Evolutionary conservation across 2,113 vertebrate genomes (phyloP).

Genomic region (Erythrolamprus reginae): DNA sequence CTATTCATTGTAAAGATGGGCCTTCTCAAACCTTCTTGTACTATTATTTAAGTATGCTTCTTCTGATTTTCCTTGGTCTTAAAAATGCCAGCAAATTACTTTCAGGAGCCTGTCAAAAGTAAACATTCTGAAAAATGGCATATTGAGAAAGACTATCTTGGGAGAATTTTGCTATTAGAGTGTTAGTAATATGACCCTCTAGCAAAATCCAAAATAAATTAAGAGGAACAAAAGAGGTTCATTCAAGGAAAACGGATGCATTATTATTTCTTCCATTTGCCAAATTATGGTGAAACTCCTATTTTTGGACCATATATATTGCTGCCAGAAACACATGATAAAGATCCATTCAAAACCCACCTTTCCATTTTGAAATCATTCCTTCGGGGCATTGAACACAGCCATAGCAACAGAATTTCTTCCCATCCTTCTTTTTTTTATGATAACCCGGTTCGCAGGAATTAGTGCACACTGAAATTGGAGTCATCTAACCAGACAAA

Average conservation of each 20-base stretch:
- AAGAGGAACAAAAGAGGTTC: neutral
- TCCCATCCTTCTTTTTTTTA: neutral
- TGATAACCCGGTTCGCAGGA: neutral
- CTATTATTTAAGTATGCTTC: neutral
- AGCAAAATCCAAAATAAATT: neutral
- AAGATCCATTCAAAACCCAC: neutral
- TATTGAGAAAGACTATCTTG: neutral
- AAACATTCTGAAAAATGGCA: neutral
- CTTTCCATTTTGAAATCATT: neutral
- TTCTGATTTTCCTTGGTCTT: neutral
- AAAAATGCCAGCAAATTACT: neutral
- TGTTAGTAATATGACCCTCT: too few relatives aligned
- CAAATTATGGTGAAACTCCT: neutral
- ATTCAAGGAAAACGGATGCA: neutral
- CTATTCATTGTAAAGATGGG: neutral
- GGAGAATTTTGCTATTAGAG: too few relatives aligned
- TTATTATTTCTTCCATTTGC: neutral
- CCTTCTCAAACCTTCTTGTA: neutral
- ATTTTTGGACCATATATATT: neutral
- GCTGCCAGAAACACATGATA: neutral
- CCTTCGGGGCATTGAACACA: neutral
- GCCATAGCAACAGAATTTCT: constrained; percentile 1
- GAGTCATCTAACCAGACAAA: neutral
- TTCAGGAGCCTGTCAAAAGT: neutral
- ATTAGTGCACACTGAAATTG: neutral